Evolutionary conservation across 1,140 invertebrate species (phyloP).

Genomic region (Trichogramma pretiosum): DNA sequence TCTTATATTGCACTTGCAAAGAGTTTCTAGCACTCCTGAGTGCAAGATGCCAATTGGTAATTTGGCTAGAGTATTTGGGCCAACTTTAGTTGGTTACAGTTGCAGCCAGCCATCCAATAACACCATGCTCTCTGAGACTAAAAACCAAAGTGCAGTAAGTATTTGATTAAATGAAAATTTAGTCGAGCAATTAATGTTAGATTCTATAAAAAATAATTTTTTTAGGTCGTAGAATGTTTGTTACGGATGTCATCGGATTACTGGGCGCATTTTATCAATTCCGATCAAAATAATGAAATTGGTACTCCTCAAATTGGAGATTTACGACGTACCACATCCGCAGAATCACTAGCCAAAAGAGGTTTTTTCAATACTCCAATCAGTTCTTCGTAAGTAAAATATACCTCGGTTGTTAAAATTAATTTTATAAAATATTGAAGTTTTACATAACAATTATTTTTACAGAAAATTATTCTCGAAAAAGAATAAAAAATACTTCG

Average conservation of each 20-base stretch:
- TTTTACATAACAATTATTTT: conserved; percentile 10
- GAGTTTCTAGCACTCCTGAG: conserved; percentile 59
- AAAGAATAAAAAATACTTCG: conserved; percentile 42
- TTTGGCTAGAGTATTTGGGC: conserved; percentile 75
- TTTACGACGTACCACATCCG: conserved; percentile 48
- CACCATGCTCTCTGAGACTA: conserved; percentile 55
- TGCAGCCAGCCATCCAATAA: conserved; percentile 54
- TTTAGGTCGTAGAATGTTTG: conserved; percentile 57
- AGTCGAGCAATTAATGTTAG: background rate
- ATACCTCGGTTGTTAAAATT: background rate
- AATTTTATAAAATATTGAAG: background rate
- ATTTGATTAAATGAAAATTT: background rate
- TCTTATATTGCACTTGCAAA: conserved; percentile 74
- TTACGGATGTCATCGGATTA: conserved; percentile 57
- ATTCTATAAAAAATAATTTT: conserved; percentile 19
- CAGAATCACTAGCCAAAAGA: conserved; percentile 42
- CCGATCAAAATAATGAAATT: conserved; percentile 25
- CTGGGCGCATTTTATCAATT: conserved; percentile 56
- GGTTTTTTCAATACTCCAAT: conserved; percentile 41
- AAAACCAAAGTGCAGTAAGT: conserved; percentile 52
- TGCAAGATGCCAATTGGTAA: conserved; percentile 73
- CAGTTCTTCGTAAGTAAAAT: conserved; percentile 26
- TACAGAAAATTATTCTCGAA: conserved; percentile 36
- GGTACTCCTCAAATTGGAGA: conserved; percentile 33
- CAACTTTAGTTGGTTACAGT: conserved; percentile 76